Conservation (phyloP, 2,113 vertebrate genomes). For the Egretta garzetta region DNA sequence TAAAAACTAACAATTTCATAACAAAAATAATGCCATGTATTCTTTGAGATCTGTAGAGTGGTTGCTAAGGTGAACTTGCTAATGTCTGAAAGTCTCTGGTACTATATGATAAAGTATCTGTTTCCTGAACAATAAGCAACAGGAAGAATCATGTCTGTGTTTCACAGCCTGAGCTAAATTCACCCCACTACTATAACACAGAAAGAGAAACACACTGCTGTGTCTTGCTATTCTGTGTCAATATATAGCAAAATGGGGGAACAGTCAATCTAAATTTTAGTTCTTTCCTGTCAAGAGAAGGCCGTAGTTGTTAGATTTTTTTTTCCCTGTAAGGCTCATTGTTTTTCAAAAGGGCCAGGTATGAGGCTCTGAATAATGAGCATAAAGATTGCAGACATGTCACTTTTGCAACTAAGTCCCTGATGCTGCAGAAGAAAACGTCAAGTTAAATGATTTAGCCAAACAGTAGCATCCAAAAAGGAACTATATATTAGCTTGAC, state of each 20-base stretch:
- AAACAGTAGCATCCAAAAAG: neutral
- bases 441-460: neutral
- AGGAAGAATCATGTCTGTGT: neutral
- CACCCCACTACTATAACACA: neutral
- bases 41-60: neutral
- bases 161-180: neutral
- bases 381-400: neutral
- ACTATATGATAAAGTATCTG: neutral
- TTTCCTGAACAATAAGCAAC: neutral
- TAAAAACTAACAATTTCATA: neutral
- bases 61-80: neutral
- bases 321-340: neutral
- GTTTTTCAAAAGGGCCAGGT: neutral
- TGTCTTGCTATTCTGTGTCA: neutral
- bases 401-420: neutral
- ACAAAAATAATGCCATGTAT: neutral
- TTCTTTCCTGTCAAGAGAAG: neutral
- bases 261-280: neutral
- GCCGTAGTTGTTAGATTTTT: no score
- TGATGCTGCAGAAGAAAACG: neutral
- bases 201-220: neutral
- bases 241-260: neutral
- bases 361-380: neutral
- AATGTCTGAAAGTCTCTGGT: neutral
- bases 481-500: neutral